Base-by-base conservation (phyloP, 2,113 vertebrate species). In the Neolamprologus brichardi region DNA sequence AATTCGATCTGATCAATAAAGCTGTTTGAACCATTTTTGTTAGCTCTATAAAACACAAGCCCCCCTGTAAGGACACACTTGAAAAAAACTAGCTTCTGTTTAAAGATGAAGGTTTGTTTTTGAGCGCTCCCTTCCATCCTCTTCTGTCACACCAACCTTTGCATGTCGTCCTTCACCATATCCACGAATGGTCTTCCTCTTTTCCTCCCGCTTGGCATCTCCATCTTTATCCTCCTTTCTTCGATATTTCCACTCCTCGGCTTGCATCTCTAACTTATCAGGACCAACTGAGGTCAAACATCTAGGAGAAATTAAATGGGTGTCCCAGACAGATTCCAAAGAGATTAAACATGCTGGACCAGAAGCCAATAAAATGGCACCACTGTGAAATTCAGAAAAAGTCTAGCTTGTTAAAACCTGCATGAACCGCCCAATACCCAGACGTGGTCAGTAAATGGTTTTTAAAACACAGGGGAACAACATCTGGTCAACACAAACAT, bases 21-120 rank as follows among this genome's bases (percentile, higher is more conserved):
- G 39, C 20, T 10, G 8, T 15, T 25, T 25, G 13, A 39, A 39
- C 34, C n/a, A 67, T 39, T 39, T 67, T 39, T 39, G n/a, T 14
- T 20, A 20, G 1, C 32, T 3, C 11, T 39, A 20, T 37, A 39
- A 67, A 67, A 2, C 11, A 1, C 7, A 20, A 39, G n/a, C 1
- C 32, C 62, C 1, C 0, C 0, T 13, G 34, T 0, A 20, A 67
- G 34, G 32, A 13, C 34, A 39, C 1, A 20, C 32, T 14, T 67
- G 4, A 39, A 39, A 18, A 67, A 67, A 67, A 14, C 4, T 67
- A 67, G 32, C 4, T 39, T 8, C 34, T 39, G 34, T 23, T 39
- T 39, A 39, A 67, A 67, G 62, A 67, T 67, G 34, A 62, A 62
- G 30, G 32, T 67, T 39, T 67, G 4, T 20, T 67, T 67, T 67